phyloP scores from a whole-genome alignment of 2,888 invertebrate genomes.

The Ochropleura leucogaster region DNA sequence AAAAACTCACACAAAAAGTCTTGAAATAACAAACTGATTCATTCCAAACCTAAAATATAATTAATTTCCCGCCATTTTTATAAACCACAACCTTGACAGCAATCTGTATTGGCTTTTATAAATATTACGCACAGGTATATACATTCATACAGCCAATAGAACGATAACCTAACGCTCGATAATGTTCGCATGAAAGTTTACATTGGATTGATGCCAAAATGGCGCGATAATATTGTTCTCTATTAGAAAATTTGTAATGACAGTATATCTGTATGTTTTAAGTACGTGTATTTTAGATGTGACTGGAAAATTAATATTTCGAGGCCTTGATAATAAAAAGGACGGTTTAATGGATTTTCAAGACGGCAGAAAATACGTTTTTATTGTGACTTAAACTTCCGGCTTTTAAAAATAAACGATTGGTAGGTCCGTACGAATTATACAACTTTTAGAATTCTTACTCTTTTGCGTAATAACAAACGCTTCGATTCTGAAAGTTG shows the following conservation, averaged over 20 bases:
- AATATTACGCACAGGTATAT: constrained; percentile 61
- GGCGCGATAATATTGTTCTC: constrained; percentile 29
- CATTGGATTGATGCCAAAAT: constrained; percentile 56
- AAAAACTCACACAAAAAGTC: neutral
- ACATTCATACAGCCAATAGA: constrained; percentile 62
- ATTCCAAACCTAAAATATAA: constrained; percentile 24
- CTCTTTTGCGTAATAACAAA: no score
- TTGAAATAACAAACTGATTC: constrained; percentile 30
- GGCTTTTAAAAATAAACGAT: neutral
- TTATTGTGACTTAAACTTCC: neutral
- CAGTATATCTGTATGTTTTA: constrained; percentile 13
- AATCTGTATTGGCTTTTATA: constrained; percentile 52
- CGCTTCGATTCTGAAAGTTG: no score
- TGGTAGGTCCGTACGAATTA: neutral
- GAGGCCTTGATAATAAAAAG: constrained; percentile 19
- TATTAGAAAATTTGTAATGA: constrained; percentile 51
- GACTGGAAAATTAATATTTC: constrained; percentile 8
- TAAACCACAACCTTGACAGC: constrained; percentile 58
- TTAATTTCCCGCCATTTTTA: constrained; percentile 52
- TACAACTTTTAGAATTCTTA: neutral
- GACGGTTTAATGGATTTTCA: neutral
- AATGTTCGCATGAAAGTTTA: constrained; percentile 59
- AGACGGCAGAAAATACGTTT: neutral
- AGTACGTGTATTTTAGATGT: constrained; percentile 15
- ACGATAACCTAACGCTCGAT: constrained; percentile 65